phyloP scores from a whole-genome alignment of 1,140 invertebrate species.

The Chionoecetes opilio region DNA sequence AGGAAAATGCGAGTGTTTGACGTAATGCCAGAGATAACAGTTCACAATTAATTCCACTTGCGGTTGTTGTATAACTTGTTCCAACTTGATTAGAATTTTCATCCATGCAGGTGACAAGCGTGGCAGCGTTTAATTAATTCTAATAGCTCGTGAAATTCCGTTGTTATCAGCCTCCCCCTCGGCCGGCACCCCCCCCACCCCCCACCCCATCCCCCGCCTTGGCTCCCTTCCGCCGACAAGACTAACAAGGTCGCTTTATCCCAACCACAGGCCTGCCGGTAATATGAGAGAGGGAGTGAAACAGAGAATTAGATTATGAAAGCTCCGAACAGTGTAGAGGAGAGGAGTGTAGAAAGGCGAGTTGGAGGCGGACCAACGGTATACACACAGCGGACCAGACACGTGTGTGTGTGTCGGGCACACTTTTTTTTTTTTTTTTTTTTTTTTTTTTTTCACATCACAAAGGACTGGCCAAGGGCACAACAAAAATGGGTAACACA shows the following conservation, averaged over 20 bases:
- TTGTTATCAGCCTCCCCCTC: background rate
- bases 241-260: background rate
- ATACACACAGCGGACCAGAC: too few species aligned
- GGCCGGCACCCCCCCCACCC: background rate
- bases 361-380: too few species aligned
- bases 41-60: conserved; percentile 35
- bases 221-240: background rate
- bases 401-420: too few species aligned
- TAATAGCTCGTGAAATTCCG: conserved; percentile 54
- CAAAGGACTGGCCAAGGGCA: too few species aligned
- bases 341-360: background rate
- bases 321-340: background rate
- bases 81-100: conserved; percentile 62
- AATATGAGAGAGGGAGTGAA: conserved; percentile 43
- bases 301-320: background rate
- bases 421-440: too few species aligned
- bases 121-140: conserved; percentile 53
- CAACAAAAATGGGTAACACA: too few species aligned
- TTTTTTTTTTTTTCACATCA: too few species aligned
- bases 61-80: conserved; percentile 48
- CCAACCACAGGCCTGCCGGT: background rate
- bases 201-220: background rate
- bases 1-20: conserved; percentile 1
- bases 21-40: conserved; percentile 29
- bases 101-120: conserved; percentile 42